A percentile compares a stretch with the other conserved stretches of the same genome.
phyloP scores from a whole-genome alignment of 2,797 vertebrate species.

The Xenops minutus region DNA sequence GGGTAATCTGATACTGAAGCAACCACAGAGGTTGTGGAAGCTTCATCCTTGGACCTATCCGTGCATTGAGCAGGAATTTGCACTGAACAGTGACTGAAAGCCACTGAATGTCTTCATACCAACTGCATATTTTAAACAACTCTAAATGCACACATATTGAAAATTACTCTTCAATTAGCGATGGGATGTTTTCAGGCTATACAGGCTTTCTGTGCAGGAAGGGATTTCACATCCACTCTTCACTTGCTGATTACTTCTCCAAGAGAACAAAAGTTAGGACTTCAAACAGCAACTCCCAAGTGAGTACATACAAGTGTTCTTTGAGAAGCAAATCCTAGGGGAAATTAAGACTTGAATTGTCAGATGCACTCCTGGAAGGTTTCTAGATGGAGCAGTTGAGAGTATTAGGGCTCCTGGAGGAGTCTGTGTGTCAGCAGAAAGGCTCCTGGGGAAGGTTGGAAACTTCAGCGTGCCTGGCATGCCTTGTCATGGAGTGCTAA shows the following conservation, averaged over 20 bases:
- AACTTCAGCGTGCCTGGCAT: not conserved
- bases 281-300: fast-evolving
- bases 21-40: not conserved
- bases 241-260: not conserved
- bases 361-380: not conserved
- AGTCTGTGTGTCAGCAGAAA: not conserved
- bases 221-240: not conserved
- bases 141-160: not conserved
- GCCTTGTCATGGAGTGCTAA: fast-evolving
- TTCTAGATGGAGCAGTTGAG: not conserved
- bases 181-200: not conserved
- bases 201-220: not conserved
- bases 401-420: not conserved
- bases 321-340: not conserved
- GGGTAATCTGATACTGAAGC: not conserved
- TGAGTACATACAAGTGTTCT: not conserved
- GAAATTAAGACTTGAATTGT: not conserved
- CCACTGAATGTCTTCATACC: not conserved
- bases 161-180: not conserved
- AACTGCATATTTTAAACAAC: not conserved
- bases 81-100: not conserved
- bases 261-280: not conserved
- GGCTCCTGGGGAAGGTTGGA: not conserved
- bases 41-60: not conserved
- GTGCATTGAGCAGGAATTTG: not conserved